Evolutionary conservation across 1,140 invertebrate species (phyloP), one percentile per base, ranked within the genome.

Genomic region (Microvelia longipes): DNA sequence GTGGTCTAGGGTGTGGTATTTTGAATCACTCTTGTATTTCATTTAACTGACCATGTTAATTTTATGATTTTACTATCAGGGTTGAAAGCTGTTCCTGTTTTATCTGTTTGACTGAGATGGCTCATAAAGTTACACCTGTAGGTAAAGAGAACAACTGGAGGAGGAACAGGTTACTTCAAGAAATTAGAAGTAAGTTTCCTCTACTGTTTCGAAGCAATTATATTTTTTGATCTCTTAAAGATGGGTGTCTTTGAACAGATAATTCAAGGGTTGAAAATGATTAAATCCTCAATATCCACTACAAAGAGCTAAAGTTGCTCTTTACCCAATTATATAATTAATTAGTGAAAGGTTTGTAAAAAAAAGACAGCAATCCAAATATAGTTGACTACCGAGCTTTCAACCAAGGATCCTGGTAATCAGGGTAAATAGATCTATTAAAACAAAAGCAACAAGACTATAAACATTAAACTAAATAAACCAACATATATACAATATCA

Each of bases 11-110:
- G 13, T 30, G 26, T 2, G 13, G 2, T 11, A 29, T 11, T 13
- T 50, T 68, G 2, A 35, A 35, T 68, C 14, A 27, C 19, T 61
- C 0, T 62, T 29, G 14, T 62, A 68, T 15, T 68, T 61, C n/a
- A n/a, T n/a, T n/a, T n/a, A n/a, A n/a, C n/a, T n/a, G n/a, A n/a
- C n/a, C n/a, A n/a, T n/a, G n/a, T n/a, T n/a, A n/a, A n/a, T n/a
- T n/a, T n/a, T n/a, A n/a, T n/a, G n/a, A 64, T 30, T 63, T 61
- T 11, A 30, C 35, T 50, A 62, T 14, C 62, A 75, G 74, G 84
- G 85, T 91, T 77, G 83, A 86, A 69, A 91, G 90, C 73, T 87
- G 89, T 66, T 89, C 93, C 66, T 96, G 93, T 80, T 85, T 88
- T 75, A 88, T 88, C 65, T 96, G 93, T 77, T 80, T 95, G 19